phyloP scores from a whole-genome alignment of 1,140 invertebrate species.

The Telenomus remus region DNA sequence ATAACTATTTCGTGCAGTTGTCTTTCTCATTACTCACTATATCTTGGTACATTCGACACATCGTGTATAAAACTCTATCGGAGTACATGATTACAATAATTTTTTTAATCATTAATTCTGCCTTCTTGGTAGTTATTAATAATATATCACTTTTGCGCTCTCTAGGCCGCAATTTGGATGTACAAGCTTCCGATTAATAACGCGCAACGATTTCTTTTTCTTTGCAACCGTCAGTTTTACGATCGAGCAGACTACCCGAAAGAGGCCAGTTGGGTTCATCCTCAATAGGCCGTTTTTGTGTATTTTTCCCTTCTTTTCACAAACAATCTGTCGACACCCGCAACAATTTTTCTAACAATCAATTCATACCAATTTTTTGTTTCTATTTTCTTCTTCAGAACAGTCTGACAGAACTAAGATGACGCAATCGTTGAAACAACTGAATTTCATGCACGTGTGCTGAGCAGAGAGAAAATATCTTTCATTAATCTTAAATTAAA shows the following conservation, averaged over 20 bases:
- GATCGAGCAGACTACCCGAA: conserved; percentile 69
- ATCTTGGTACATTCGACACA: conserved; percentile 74
- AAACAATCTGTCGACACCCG: conserved; percentile 1
- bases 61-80: conserved; percentile 76
- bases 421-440: background rate
- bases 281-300: conserved; percentile 69
- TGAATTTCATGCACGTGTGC: background rate
- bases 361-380: conserved; percentile 10
- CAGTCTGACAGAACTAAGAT: too few species aligned
- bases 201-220: conserved; percentile 61
- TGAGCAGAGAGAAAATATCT: conserved; percentile 21
- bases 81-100: conserved; percentile 75
- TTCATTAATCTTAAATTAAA: conserved; percentile 35
- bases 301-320: background rate
- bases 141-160: conserved; percentile 74
- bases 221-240: conserved; percentile 62
- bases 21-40: conserved; percentile 67
- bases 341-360: conserved; percentile 6
- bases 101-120: conserved; percentile 63
- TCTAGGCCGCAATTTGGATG: conserved; percentile 75
- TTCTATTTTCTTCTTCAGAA: background rate
- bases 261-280: conserved; percentile 75
- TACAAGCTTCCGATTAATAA: conserved; percentile 66
- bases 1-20: conserved; percentile 72
- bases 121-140: conserved; percentile 70